phyloP scores from a whole-genome alignment of 1,140 invertebrate species.

The Brachionus sp. region DNA sequence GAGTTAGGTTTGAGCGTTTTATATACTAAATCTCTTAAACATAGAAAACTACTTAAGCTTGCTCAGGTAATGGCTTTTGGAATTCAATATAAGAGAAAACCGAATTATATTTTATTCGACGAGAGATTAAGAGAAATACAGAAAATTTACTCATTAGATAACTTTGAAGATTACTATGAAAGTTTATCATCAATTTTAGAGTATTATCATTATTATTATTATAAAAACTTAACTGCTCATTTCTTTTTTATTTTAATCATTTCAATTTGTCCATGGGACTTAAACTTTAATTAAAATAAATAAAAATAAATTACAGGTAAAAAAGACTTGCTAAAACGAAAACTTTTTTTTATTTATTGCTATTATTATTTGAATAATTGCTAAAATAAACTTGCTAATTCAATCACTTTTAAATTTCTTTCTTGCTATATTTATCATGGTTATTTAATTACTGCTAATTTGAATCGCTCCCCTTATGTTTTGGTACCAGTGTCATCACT shows the following conservation, averaged over 20 bases:
- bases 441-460: neutral
- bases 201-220: too few species aligned
- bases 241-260: too few species aligned
- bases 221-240: too few species aligned
- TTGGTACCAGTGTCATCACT: too few species aligned
- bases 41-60: constrained; percentile 9
- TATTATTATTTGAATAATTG: neutral
- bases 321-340: neutral
- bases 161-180: neutral
- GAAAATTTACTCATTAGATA: constrained; percentile 12
- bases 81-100: constrained; percentile 8
- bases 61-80: neutral
- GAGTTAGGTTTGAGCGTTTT: neutral
- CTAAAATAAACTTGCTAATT: too few species aligned
- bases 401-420: neutral
- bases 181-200: neutral
- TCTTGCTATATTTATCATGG: neutral
- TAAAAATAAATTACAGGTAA: neutral
- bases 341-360: neutral
- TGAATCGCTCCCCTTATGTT: neutral
- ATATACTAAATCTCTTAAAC: neutral
- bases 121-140: neutral
- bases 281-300: too few species aligned
- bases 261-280: too few species aligned
- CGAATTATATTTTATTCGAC: neutral